These are phyloP conservation scores for Drosophila percnosoma DNA, from an alignment of 2,888 invertebrate genomes.

Conservation along the genomic window DNA sequence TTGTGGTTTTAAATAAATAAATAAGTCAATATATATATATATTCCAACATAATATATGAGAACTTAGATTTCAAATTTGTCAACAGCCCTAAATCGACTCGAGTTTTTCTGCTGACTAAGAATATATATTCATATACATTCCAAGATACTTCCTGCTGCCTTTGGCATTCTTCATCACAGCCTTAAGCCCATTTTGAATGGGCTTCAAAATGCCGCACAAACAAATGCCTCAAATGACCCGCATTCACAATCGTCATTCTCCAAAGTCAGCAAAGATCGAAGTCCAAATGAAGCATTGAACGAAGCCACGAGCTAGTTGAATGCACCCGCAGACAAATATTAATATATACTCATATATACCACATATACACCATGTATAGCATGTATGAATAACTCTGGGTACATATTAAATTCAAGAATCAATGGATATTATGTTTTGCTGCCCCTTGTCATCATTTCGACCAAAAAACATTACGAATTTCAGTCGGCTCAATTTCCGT, in stretches of 20 bases:
- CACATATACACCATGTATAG: neutral
- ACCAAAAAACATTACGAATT: constrained; percentile 3
- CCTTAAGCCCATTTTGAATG: constrained; percentile 1
- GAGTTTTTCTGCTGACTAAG: neutral
- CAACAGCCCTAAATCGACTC: neutral
- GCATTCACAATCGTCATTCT: constrained; percentile 63
- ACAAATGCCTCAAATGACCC: constrained; percentile 67
- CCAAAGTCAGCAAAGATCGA: constrained; percentile 66
- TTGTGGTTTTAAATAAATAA: no score
- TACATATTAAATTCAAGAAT: neutral
- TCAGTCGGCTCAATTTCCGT: constrained; percentile 5
- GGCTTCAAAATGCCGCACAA: constrained; percentile 6
- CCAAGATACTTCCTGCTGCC: neutral
- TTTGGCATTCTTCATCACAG: neutral
- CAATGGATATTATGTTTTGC: constrained; percentile 17
- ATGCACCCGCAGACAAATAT: constrained; percentile 55
- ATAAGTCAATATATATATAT: no score
- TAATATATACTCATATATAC: constrained; percentile 1
- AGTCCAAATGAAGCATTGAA: constrained; percentile 54
- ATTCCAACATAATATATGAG: no score
- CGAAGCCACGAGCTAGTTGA: constrained; percentile 51
- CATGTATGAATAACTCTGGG: neutral
- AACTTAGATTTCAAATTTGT: no score
- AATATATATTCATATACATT: neutral
- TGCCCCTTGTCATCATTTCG: constrained; percentile 6